phyloP scores from a whole-genome alignment of 37 sponge, comb jelly and placozoan species.

The Eunapius fragilis region DNA sequence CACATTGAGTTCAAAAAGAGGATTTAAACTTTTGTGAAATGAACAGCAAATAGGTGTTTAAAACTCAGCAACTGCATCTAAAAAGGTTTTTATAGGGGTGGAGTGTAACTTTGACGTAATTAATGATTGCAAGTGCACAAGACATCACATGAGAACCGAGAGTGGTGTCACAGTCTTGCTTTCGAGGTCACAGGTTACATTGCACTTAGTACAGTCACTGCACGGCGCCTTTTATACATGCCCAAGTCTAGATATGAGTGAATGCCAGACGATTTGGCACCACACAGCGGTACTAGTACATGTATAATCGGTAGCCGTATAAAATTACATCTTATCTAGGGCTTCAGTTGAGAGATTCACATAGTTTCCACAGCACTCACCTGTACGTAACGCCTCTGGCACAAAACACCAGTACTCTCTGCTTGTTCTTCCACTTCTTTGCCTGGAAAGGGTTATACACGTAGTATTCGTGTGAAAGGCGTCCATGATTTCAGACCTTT shows the following conservation, averaged over 20 bases:
- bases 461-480: neutral
- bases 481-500: neutral
- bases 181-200: too few relatives aligned
- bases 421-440: constrained; percentile 95
- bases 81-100: too few relatives aligned
- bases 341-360: too few relatives aligned
- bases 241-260: neutral
- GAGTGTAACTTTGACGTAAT: too few relatives aligned
- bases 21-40: too few relatives aligned
- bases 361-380: constrained; percentile 7
- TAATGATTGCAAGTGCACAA: too few relatives aligned
- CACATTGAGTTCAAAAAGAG: too few relatives aligned
- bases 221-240: neutral
- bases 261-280: neutral
- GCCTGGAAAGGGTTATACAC: constrained; percentile 7
- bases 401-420: constrained; percentile 89
- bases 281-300: neutral
- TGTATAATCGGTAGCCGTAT: neutral
- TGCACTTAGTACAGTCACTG: too few relatives aligned
- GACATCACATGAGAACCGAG: too few relatives aligned
- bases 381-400: constrained; percentile 94
- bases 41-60: too few relatives aligned
- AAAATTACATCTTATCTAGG: neutral
- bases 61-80: too few relatives aligned
- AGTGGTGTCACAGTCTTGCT: too few relatives aligned